Evolutionary conservation across 2,113 vertebrate species (phyloP).

Genomic region (Zosterops japonicus): DNA sequence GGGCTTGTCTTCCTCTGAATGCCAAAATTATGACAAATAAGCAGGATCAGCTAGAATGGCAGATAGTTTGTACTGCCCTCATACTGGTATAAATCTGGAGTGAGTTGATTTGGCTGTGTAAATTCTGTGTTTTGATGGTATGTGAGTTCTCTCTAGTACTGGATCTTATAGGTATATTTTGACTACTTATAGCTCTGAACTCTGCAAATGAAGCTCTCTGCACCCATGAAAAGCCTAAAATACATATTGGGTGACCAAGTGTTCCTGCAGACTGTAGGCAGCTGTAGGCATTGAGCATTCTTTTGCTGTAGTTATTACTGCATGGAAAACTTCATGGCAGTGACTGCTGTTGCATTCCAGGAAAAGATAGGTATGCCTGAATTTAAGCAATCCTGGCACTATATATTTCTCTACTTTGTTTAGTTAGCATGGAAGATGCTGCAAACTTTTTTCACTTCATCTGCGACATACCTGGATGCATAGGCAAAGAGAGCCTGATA

Average conservation of each 20-base stretch:
- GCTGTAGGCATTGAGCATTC: background rate
- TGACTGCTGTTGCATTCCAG: slow-evolving; percentile 29
- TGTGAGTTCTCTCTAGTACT: background rate
- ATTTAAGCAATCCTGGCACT: background rate
- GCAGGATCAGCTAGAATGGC: background rate
- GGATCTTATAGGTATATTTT: background rate
- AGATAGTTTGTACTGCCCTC: background rate
- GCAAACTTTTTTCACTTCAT: background rate
- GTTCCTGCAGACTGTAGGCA: slow-evolving; percentile 24
- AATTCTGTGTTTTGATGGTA: background rate
- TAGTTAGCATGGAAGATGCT: background rate
- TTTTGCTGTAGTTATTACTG: slow-evolving; percentile 33
- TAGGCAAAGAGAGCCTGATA: background rate
- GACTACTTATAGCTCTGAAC: background rate
- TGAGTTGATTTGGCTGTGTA: background rate
- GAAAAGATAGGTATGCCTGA: slow-evolving; percentile 30
- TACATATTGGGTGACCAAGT: background rate
- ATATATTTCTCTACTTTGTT: background rate
- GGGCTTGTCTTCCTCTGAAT: background rate
- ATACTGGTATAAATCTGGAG: background rate
- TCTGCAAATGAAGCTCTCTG: background rate
- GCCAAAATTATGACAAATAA: background rate
- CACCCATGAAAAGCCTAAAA: background rate
- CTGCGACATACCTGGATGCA: background rate
- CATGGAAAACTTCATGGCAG: slow-evolving; percentile 17